Evolutionary conservation across 2,888 invertebrate species (phyloP).

Genomic region (Drosophila tanythrix): DNA sequence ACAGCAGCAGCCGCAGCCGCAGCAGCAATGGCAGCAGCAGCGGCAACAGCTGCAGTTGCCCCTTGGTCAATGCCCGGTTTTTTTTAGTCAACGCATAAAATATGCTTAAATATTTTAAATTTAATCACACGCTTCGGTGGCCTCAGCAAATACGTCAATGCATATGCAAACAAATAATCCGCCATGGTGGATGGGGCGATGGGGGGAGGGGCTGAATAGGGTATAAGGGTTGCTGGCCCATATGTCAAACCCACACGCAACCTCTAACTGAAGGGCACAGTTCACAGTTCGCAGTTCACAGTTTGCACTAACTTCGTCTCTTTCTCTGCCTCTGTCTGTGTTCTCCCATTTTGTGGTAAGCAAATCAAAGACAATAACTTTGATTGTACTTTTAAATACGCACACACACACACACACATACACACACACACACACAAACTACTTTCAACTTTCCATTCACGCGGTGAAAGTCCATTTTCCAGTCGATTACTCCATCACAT

Average conservation of each 20-base stretch:
- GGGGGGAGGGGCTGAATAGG: neutral
- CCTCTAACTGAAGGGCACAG: neutral
- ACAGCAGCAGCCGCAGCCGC: constrained; percentile 4
- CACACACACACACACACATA: neutral
- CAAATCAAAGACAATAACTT: neutral
- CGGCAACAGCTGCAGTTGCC: constrained; percentile 29
- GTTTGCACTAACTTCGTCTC: neutral
- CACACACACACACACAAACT: neutral
- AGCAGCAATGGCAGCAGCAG: constrained; percentile 5
- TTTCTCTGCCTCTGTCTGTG: neutral
- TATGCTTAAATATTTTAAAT: constrained; percentile 80
- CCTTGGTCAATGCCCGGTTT: constrained; percentile 66
- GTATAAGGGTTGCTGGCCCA: neutral
- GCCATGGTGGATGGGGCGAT: neutral
- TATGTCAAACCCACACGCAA: neutral
- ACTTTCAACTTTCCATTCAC: neutral
- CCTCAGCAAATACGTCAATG: constrained; percentile 75
- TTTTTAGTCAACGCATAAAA: constrained; percentile 78
- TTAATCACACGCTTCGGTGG: constrained; percentile 77
- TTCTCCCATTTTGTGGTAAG: neutral
- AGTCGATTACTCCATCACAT: neutral
- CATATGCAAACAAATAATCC: constrained; percentile 77
- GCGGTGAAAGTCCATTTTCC: neutral
- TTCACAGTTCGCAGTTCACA: neutral
- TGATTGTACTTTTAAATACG: neutral